phyloP scores from a whole-genome alignment of 1,140 invertebrate genomes.

The Ectropis grisescens region DNA sequence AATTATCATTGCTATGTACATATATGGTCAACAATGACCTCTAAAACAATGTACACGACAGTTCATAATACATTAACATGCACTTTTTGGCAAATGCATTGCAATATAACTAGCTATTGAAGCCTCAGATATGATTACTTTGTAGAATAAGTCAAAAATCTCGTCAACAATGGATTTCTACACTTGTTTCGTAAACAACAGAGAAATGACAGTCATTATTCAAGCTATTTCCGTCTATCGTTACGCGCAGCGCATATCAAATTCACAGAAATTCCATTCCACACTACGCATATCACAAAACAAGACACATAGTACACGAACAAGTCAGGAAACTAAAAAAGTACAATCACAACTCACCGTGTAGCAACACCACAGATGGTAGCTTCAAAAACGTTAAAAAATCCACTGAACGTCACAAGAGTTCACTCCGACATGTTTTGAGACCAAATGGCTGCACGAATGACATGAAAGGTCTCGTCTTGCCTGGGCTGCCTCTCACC shows the following conservation, averaged over 20 bases:
- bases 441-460: slow-evolving; percentile 56
- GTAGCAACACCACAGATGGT: slow-evolving; percentile 19
- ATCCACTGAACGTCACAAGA: slow-evolving; percentile 50
- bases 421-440: slow-evolving; percentile 47
- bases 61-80: background rate
- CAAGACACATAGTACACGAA: slow-evolving; percentile 1
- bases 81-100: background rate
- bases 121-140: background rate
- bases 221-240: too few relatives aligned
- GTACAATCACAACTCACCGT: slow-evolving; percentile 30
- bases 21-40: too few relatives aligned
- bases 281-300: slow-evolving; percentile 2
- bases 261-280: background rate
- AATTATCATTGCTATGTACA: background rate
- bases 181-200: background rate
- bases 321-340: slow-evolving; percentile 19
- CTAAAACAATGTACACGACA: background rate
- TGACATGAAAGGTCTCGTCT: slow-evolving; percentile 41
- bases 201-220: too few relatives aligned
- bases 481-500: slow-evolving; percentile 29
- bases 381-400: slow-evolving; percentile 41
- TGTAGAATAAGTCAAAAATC: too few relatives aligned
- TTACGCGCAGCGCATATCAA: background rate
- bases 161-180: background rate
- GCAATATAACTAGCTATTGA: background rate